Conservation (phyloP, 2,888 invertebrate species). For the Euspilapteryx auroguttella region DNA sequence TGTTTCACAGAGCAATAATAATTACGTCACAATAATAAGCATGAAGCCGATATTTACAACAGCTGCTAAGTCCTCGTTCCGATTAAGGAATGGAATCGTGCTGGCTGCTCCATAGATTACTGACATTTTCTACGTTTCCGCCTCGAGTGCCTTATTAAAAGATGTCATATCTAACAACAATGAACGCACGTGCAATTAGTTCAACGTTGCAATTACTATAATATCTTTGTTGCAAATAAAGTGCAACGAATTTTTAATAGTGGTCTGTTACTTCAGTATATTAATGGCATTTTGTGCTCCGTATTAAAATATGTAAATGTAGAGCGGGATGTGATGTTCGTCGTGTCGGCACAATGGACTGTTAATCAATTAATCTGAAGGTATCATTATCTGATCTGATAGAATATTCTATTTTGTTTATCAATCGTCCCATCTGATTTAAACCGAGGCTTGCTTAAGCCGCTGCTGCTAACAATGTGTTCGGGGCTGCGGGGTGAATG, state of each 20-base stretch:
- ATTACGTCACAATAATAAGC: slow-evolving; percentile 52
- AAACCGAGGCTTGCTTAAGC: slow-evolving; percentile 1
- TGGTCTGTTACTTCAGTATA: too few relatives aligned
- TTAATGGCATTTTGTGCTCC: too few relatives aligned
- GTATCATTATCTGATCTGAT: too few relatives aligned
- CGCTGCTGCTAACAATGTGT: too few relatives aligned
- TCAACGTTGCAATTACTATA: too few relatives aligned
- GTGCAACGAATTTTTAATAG: too few relatives aligned
- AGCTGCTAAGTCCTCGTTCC: slow-evolving; percentile 56
- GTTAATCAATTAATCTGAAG: too few relatives aligned
- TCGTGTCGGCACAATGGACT: too few relatives aligned
- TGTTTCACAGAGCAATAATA: slow-evolving; percentile 37
- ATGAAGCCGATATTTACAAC: slow-evolving; percentile 49
- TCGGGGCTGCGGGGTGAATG: slow-evolving; percentile 5
- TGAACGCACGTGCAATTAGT: slow-evolving; percentile 27
- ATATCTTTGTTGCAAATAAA: too few relatives aligned
- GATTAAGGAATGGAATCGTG: slow-evolving; percentile 57
- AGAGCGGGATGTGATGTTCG: too few relatives aligned
- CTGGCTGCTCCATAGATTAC: slow-evolving; percentile 43
- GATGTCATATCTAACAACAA: slow-evolving; percentile 33
- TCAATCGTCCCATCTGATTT: slow-evolving; percentile 10
- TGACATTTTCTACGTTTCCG: slow-evolving; percentile 57
- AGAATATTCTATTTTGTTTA: too few relatives aligned
- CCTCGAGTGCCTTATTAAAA: slow-evolving; percentile 47
- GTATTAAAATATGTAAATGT: too few relatives aligned